Conservation (phyloP, 2,888 invertebrate species). For the Drosophila buzzatii region DNA sequence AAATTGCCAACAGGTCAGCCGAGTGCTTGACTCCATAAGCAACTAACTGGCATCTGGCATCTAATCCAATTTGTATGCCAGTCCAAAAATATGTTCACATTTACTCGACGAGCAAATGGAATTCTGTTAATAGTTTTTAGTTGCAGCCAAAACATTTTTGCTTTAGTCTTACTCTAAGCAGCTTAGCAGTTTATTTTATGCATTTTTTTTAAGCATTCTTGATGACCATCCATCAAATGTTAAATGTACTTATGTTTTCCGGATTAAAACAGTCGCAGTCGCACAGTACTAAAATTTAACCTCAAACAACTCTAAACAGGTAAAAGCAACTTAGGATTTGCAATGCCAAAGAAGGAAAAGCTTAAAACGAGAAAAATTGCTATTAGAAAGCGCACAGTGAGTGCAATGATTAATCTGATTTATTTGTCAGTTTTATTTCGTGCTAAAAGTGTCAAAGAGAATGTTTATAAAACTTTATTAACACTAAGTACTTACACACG, state of each 20-base stretch:
- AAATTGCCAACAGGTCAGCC: conserved; percentile 41
- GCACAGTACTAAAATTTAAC: conserved; percentile 41
- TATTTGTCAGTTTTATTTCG: conserved; percentile 81
- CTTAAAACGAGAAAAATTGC: conserved; percentile 58
- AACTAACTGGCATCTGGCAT: conserved; percentile 17
- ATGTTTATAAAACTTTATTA: conserved; percentile 81
- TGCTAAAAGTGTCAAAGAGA: conserved; percentile 82
- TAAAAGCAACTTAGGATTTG: conserved; percentile 16
- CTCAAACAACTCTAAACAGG: conserved; percentile 9
- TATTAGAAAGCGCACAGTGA: conserved; percentile 70
- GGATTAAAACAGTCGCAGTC: conserved; percentile 47
- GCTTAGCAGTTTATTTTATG: conserved; percentile 36
- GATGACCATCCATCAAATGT: conserved; percentile 36
- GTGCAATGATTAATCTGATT: conserved; percentile 81
- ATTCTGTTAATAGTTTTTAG: background rate
- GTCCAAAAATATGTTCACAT: conserved; percentile 24
- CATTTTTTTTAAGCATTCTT: conserved; percentile 11
- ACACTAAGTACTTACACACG: conserved; percentile 72
- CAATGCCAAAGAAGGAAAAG: conserved; percentile 43
- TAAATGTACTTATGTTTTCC: conserved; percentile 25
- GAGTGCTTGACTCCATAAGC: conserved; percentile 13
- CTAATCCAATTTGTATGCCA: conserved; percentile 34
- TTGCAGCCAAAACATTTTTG: background rate
- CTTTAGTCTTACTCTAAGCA: conserved; percentile 30
- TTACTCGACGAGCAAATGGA: conserved; percentile 8